phyloP scores from a whole-genome alignment of 53 echinoderm and acorn worm species.

The Echinarachnius parma region DNA sequence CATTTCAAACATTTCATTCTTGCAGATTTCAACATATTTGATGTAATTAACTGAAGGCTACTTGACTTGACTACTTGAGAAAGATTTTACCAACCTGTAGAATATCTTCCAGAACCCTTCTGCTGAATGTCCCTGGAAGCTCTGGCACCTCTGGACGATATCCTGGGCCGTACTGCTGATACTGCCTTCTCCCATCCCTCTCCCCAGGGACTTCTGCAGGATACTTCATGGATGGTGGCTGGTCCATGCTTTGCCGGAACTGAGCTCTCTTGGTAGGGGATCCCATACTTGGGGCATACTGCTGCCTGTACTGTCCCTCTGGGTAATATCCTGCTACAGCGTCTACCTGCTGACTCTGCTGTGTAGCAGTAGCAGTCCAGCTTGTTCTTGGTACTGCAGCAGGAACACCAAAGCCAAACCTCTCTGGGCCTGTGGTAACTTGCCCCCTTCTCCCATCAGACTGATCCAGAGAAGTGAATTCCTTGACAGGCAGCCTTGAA shows the following conservation, averaged over 20 bases:
- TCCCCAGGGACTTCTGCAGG: conserved; percentile 22
- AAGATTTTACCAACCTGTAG: conserved; percentile 71
- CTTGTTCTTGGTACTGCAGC: too few species aligned
- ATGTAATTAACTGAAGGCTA: too few species aligned
- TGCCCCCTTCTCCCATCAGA: not conserved
- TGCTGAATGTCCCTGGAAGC: conserved; percentile 68
- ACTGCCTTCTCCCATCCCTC: conserved; percentile 7
- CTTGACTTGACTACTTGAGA: too few species aligned
- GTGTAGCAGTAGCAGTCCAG: too few species aligned
- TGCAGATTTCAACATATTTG: too few species aligned
- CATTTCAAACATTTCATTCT: too few species aligned
- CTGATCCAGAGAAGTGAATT: not conserved
- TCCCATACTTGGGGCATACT: not conserved
- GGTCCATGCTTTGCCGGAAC: conserved; percentile 13
- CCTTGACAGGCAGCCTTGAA: conserved; percentile 2
- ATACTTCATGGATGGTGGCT: conserved; percentile 33
- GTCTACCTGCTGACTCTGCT: too few species aligned
- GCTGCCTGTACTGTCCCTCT: conserved; percentile 26
- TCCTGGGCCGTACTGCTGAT: conserved; percentile 17
- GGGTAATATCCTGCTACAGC: too few species aligned
- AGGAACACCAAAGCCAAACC: conserved; percentile 23
- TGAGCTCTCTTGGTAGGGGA: conserved; percentile 32
- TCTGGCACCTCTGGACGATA: conserved; percentile 43
- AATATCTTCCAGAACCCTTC: conserved; percentile 70
- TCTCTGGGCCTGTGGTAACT: not conserved